These are phyloP conservation scores for Artemia sinica DNA, from an alignment of 2,888 invertebrate species.

Conservation along the genomic window DNA sequence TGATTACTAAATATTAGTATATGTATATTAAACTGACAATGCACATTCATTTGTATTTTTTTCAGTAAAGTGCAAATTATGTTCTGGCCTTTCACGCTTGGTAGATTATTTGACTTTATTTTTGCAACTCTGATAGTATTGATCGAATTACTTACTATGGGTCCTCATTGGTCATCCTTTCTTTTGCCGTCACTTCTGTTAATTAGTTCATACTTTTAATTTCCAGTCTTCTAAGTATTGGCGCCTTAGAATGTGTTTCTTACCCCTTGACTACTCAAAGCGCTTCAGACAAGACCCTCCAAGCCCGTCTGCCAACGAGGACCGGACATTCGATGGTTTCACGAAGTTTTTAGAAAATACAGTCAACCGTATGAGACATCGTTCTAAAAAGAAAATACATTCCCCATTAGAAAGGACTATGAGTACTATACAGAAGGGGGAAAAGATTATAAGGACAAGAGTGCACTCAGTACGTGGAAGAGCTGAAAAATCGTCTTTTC, in stretches of 20 bases:
- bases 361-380: background rate
- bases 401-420: background rate
- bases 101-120: too few relatives aligned
- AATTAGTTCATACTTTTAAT: background rate
- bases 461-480: background rate
- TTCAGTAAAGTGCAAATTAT: too few relatives aligned
- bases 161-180: too few relatives aligned
- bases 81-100: too few relatives aligned
- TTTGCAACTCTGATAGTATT: too few relatives aligned
- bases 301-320: background rate
- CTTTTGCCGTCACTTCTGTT: too few relatives aligned
- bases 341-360: background rate
- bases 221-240: constrained; percentile 64
- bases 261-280: constrained; percentile 51
- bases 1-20: too few relatives aligned
- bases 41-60: too few relatives aligned
- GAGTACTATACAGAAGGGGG: background rate
- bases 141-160: too few relatives aligned
- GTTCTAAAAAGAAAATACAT: background rate
- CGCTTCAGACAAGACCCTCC: constrained; percentile 4
- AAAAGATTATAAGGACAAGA: constrained; percentile 2
- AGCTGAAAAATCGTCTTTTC: background rate
- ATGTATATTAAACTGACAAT: too few relatives aligned
- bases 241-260: constrained; percentile 71
- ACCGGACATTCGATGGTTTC: constrained; percentile 3